Base-by-base conservation (phyloP, 2,888 invertebrate genomes). In the Trilocha varians region DNA sequence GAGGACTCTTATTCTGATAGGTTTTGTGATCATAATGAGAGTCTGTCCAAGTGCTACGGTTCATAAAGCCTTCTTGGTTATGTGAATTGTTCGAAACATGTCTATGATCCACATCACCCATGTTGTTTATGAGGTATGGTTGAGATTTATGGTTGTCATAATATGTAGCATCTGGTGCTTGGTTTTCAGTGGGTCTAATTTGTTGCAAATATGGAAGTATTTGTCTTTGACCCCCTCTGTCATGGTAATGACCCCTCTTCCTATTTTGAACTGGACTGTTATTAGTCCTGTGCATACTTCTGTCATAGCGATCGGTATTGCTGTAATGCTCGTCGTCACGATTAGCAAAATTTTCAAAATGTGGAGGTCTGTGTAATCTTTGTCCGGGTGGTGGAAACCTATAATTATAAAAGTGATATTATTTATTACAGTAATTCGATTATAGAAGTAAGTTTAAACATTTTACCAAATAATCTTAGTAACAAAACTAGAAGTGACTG, bases 51-150 rank as follows among this genome's bases (percentile, higher is more conserved):
- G 62, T 57, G 14, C 45, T 50, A 15, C 54, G 57, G n/a, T 49
- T 52, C 37, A 47, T 49, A 45, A 48, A 65, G 14, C 45, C 32
- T 3, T 60, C 57, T 46, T 53, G 47, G 41, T 41, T 37, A 11
- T 49, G 53, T 5, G 46, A 37, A 34, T 38, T 13, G 13, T 45
- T 53, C 13, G 44, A 39, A 17, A 46, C 39, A 43, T 66, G 70
- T 13, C 79, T 59, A 14, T 71, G 71, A 51, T 83, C 83, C 13
- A 80, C 47, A 63, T 84, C 80, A 13, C 82, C 78, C 70, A 78
- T 70, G 47, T 63, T 76, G 47, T 79, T 83, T 13, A 72, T 45
- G 47, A 59, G 65, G 47, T 44, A 62, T 33, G 46, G 42, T 14
- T 61, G 59, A 33, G 16, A 36, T 38, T 34, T 9, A 4, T 50